Evolutionary conservation across 2,797 vertebrate species (phyloP).

Genomic region (Glossophaga mutica): DNA sequence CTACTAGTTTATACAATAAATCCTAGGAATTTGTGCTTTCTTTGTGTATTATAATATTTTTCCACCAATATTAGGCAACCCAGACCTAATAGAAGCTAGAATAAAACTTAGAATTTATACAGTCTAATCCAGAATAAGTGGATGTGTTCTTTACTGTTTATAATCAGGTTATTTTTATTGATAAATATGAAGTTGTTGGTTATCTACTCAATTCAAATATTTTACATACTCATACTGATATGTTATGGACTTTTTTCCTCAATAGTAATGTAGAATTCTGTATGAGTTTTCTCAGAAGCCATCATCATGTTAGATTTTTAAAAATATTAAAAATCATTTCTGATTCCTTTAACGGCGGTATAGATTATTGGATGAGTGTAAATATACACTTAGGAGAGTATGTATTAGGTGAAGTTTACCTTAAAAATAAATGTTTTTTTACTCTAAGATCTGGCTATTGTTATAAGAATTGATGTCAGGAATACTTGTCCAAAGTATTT

Average conservation of each 20-base stretch:
- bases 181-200: not conserved
- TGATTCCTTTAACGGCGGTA: not conserved
- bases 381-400: not conserved
- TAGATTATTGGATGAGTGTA: not conserved
- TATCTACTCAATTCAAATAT: not conserved
- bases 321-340: not conserved
- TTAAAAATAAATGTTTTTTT: not conserved
- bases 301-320: not conserved
- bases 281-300: not conserved
- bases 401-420: not conserved
- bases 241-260: not conserved
- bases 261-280: not conserved
- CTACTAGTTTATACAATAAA: not conserved
- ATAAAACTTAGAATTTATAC: constrained; percentile 6
- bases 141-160: not conserved
- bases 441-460: not conserved
- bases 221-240: not conserved
- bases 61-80: not conserved
- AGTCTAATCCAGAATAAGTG: not conserved
- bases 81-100: not conserved
- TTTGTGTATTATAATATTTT: not conserved
- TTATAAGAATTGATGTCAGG: not conserved
- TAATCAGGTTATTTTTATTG: constrained; percentile 16
- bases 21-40: not conserved
- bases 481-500: not conserved